A percentile compares a stretch with the other conserved stretches of the same genome.
These are phyloP conservation scores for Clarias laeviceps DNA, from an alignment of 2,797 vertebrate genomes.

Conservation along the genomic window DNA sequence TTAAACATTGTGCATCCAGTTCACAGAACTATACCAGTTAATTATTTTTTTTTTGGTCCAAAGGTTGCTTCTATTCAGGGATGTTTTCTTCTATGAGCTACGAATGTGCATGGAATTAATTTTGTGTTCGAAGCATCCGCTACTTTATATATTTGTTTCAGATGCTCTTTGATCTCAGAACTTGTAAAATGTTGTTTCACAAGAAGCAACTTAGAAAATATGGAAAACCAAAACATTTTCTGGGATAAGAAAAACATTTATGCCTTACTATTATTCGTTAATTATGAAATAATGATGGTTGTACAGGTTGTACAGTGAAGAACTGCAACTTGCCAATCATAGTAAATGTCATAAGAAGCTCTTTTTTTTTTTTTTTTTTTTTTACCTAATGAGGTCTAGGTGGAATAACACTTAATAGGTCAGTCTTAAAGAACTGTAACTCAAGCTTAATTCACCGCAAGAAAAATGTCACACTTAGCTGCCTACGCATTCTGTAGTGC, in stretches of 20 bases:
- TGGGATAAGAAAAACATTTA: background rate
- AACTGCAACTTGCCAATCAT: background rate
- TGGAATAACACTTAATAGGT: slow-evolving; percentile 26
- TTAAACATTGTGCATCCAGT: background rate
- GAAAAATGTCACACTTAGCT: slow-evolving; percentile 28
- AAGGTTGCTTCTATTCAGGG: background rate
- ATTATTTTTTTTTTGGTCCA: background rate
- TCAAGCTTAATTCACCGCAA: slow-evolving; percentile 21
- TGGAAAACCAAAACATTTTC: background rate
- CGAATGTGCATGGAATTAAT: background rate
- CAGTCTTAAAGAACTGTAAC: slow-evolving; percentile 15
- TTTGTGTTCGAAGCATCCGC: background rate
- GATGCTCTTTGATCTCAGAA: slow-evolving; percentile 3
- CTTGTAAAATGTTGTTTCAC: background rate
- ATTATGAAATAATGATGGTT: background rate
- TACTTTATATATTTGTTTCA: background rate
- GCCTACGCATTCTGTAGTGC: background rate
- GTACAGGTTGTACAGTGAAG: background rate
- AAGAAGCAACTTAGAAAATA: background rate
- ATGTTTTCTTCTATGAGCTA: background rate
- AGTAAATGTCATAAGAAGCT: slow-evolving; percentile 16
- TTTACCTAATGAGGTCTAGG: slow-evolving; percentile 20
- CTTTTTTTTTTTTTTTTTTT: background rate
- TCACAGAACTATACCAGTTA: background rate
- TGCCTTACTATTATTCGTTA: background rate